Conservation (phyloP, 1,140 invertebrate species). For the Gryon sp. region DNA sequence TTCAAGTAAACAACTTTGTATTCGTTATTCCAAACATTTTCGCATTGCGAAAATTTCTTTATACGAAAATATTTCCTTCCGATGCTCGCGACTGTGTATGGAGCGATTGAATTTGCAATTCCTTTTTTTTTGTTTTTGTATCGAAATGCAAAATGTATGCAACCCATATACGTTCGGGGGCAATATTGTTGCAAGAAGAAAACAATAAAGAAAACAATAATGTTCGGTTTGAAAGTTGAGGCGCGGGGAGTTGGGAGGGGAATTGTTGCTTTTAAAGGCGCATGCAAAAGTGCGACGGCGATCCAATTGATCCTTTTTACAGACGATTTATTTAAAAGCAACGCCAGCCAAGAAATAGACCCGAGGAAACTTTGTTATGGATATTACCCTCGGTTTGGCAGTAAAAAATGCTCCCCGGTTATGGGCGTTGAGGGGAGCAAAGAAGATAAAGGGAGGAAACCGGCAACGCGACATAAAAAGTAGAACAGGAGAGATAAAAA, state of each 20-base stretch:
- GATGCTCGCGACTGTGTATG: slow-evolving; percentile 14
- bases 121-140: neutral
- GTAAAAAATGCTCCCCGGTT: slow-evolving; percentile 55
- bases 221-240: no score
- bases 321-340: slow-evolving; percentile 56
- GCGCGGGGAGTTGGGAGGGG: no score
- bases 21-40: slow-evolving; percentile 8
- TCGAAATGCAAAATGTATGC: neutral
- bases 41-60: slow-evolving; percentile 1
- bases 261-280: slow-evolving; percentile 19
- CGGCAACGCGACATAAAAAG: slow-evolving; percentile 47
- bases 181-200: no score
- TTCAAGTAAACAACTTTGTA: slow-evolving; percentile 14
- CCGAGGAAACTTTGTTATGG: slow-evolving; percentile 54
- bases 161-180: no score
- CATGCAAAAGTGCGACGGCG: slow-evolving; percentile 20
- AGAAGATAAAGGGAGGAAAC: slow-evolving; percentile 57
- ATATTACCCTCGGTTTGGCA: slow-evolving; percentile 58
- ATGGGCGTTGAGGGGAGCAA: slow-evolving; percentile 34
- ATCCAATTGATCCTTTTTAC: slow-evolving; percentile 52
- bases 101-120: slow-evolving; percentile 8
- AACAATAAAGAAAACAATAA: slow-evolving; percentile 32
- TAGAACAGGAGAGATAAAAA: slow-evolving; percentile 50
- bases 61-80: neutral
- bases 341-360: slow-evolving; percentile 21